Conservation (phyloP, 2,797 vertebrate species). For the Eleutherodactylus coqui region DNA sequence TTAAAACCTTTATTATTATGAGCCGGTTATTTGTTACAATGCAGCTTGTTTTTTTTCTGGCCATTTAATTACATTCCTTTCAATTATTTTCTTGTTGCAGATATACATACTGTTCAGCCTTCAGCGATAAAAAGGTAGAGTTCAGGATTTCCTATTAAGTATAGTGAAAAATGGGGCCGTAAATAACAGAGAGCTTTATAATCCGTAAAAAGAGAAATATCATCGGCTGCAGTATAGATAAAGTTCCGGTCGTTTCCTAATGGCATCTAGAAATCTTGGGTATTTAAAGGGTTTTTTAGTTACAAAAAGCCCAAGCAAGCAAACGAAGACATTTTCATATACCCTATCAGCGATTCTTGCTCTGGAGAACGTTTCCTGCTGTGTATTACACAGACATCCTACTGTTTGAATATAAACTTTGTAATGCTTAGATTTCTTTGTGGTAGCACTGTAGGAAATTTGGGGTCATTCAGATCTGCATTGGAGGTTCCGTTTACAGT, state of each 20-base stretch:
- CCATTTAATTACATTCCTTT: slow-evolving; percentile 37
- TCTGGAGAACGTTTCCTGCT: neutral
- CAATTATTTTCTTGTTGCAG: slow-evolving; percentile 15
- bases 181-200: neutral
- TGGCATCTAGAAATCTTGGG: neutral
- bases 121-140: neutral
- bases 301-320: too few species aligned
- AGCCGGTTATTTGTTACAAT: slow-evolving; percentile 46
- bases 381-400: neutral
- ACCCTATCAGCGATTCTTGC: neutral
- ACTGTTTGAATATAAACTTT: neutral
- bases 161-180: neutral
- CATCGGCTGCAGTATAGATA: neutral
- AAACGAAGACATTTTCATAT: neutral
- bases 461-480: neutral
- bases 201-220: neutral
- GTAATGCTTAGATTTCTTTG: neutral
- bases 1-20: slow-evolving; percentile 51
- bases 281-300: neutral
- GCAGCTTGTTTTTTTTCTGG: slow-evolving; percentile 9
- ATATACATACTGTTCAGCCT: slow-evolving; percentile 5
- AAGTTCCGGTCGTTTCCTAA: neutral
- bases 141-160: neutral
- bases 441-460: neutral
- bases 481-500: too few species aligned